These are phyloP conservation scores for Macrophya annulata DNA, from an alignment of 2,888 invertebrate species.

Conservation along the genomic window DNA sequence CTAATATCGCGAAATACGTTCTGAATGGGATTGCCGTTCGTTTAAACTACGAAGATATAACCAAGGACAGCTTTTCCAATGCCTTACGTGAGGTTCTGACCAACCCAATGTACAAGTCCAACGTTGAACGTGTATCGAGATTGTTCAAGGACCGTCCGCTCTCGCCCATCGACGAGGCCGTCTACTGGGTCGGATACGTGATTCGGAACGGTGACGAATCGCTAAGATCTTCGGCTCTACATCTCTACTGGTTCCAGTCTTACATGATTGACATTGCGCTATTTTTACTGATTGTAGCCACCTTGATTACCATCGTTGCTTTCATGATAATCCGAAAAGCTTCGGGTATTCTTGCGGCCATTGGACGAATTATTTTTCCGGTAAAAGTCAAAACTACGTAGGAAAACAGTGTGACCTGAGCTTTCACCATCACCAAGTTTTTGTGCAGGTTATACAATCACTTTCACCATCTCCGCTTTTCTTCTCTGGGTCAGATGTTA, in stretches of 20 bases:
- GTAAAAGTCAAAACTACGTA: background rate
- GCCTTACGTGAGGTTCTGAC: too few relatives aligned
- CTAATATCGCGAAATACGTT: too few relatives aligned
- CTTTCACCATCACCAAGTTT: background rate
- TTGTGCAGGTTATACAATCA: background rate
- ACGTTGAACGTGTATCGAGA: conserved; percentile 58
- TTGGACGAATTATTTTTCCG: background rate
- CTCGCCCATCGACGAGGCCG: conserved; percentile 60
- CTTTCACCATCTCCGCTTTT: background rate
- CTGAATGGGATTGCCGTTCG: too few relatives aligned
- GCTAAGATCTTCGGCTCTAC: conserved; percentile 44
- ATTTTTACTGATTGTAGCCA: conserved; percentile 39
- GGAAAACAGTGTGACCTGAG: background rate
- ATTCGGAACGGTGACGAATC: conserved; percentile 60
- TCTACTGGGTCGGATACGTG: conserved; percentile 63
- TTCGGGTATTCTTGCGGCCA: background rate
- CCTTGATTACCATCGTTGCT: background rate
- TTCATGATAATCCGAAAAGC: background rate
- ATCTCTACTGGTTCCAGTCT: too few relatives aligned
- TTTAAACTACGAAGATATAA: too few relatives aligned
- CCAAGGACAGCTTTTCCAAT: too few relatives aligned
- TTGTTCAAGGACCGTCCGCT: conserved; percentile 61
- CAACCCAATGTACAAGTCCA: conserved; percentile 66
- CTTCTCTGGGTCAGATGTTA: too few relatives aligned
- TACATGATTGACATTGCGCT: background rate